phyloP scores from a whole-genome alignment of 2,888 invertebrate species.

The Mamestra brassicae region DNA sequence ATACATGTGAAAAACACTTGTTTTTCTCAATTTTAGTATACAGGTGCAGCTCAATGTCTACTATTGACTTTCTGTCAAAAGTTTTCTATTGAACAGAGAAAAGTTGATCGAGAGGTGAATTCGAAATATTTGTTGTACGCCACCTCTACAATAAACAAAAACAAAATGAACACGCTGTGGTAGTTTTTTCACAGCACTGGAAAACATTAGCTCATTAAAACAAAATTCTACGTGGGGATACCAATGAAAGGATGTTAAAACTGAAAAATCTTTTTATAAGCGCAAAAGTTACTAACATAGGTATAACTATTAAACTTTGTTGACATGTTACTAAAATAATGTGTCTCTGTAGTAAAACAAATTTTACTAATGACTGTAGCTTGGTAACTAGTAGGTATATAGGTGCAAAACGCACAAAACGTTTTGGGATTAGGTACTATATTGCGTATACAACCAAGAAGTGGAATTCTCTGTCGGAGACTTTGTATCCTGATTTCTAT shows the following conservation, averaged over 20 bases:
- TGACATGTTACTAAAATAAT: constrained; percentile 40
- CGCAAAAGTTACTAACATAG: constrained; percentile 18
- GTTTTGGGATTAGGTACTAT: neutral
- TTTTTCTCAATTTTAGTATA: neutral
- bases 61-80: neutral
- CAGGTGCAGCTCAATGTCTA: neutral
- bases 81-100: constrained; percentile 6
- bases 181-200: constrained; percentile 2
- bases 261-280: constrained; percentile 29
- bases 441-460: neutral
- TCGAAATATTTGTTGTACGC: neutral
- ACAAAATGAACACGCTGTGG: neutral
- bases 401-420: neutral
- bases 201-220: constrained; percentile 26
- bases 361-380: constrained; percentile 42
- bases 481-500: neutral
- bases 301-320: constrained; percentile 34
- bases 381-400: constrained; percentile 46
- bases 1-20: neutral
- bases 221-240: constrained; percentile 1
- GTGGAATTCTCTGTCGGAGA: neutral
- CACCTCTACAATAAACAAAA: neutral
- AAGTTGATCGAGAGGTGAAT: neutral
- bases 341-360: constrained; percentile 35
- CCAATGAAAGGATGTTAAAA: constrained; percentile 15